Base-by-base conservation (phyloP, 2,113 vertebrate species). In the Orcinus orca region DNA sequence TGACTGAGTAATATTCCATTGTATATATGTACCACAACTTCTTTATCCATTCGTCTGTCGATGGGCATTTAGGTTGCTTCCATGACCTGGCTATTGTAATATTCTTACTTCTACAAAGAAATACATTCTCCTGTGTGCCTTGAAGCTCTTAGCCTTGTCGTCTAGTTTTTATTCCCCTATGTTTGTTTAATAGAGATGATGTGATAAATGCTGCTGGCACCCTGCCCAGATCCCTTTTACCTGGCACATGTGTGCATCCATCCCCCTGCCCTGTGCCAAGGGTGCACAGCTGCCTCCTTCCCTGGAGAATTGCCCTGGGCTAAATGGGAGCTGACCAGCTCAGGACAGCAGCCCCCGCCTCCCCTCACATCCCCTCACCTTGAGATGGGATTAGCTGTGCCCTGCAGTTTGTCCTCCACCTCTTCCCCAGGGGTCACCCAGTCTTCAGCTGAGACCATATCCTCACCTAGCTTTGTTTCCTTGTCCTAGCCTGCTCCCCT, bases 341-440 rank as follows among this genome's bases (percentile, higher is more conserved):
- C 6, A 47, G n/a, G 23, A 63, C 1, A 41, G 62, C 6, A 17
- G 6, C 1, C 12, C 14, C 8, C 9, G 15, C 14, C n/a, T 1
- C 50, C 33, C 50, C 33, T 20, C 31, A 29, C 0, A 12, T 5
- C 14, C 50, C 58, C n/a, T 90, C 3, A 65, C 36, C n/a, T 81
- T 29, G 29, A 53, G 44, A 31, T 8, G 31, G 62, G 50, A 31
- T 47, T 26, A 70, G 31, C 70, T 71, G n/a, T 87, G 44, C n/a
- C 73, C 21, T 71, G 14, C 12, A 36, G 5, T 47, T n/a, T 71
- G 62, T 88, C 41, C 4, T 33, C 29, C 11, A 29, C 62, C 79
- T 65, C 73, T 92, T 71, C 20, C 58, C 18, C 53, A 14, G 36
- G n/a, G 44, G 36, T 86, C 25, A 83, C 55, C 26, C 12, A n/a